phyloP scores from a whole-genome alignment of 2,113 vertebrate species.

The Lamprologus callipterus region DNA sequence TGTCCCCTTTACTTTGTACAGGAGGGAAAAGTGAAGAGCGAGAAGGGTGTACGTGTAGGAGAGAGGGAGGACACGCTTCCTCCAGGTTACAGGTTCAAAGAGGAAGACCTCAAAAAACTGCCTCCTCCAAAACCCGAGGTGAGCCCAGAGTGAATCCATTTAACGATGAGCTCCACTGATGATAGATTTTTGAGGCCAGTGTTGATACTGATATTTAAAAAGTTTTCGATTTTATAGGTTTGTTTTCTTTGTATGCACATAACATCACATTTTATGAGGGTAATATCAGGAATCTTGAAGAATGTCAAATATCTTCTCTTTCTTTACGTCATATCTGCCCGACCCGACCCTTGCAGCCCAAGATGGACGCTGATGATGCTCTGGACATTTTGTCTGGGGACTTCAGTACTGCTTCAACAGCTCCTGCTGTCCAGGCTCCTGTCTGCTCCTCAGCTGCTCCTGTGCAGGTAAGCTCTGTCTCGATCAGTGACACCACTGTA shows the following conservation, averaged over 20 bases:
- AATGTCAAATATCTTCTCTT: background rate
- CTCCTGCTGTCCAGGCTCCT: conserved; percentile 44
- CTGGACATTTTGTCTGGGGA: conserved; percentile 66
- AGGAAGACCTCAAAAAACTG: conserved; percentile 30
- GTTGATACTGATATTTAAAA: background rate
- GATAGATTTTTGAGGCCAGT: background rate
- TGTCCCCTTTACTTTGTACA: background rate
- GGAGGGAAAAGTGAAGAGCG: conserved; percentile 40
- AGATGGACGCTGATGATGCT: conserved; percentile 48
- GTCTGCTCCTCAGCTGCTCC: conserved; percentile 12
- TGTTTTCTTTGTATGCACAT: background rate
- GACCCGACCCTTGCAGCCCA: conserved; percentile 37
- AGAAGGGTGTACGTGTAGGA: conserved; percentile 62
- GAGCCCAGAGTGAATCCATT: background rate
- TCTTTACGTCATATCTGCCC: background rate
- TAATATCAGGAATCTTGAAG: background rate
- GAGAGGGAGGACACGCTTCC: conserved; percentile 58
- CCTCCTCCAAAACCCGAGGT: conserved; percentile 59
- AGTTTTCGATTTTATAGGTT: background rate
- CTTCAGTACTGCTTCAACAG: conserved; percentile 27
- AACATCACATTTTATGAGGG: background rate
- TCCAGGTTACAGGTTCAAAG: conserved; percentile 56
- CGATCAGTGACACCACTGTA: background rate
- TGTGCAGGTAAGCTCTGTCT: conserved; percentile 2
- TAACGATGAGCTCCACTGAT: background rate